Base-by-base conservation (phyloP, 2,113 vertebrate genomes). In the Scolopax mira region DNA sequence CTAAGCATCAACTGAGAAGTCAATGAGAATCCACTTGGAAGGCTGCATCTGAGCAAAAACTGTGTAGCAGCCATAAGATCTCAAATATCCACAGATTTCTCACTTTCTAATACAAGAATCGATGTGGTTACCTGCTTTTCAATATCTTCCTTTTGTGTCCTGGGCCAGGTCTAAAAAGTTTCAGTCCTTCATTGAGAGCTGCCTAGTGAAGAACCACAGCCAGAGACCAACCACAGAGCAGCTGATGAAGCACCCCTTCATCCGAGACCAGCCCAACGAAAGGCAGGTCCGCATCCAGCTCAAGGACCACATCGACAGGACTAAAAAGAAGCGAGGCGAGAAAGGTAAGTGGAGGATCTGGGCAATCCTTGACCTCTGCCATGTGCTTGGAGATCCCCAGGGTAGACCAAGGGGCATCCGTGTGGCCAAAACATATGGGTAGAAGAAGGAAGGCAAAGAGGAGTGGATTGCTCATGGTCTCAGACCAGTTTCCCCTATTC, bases 241-340 rank as follows among this genome's bases (percentile, higher is more conserved):
- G 96, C 98, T 99, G 93, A 99, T 99, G 97, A 99, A 99, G 79
- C 99, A 99, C 46, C 99, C 99, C 1, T 99, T 99, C 96, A 99
- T 99, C 95, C 95, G 99, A 88, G 99, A 99, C 97, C 99, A 99
- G 21, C 98, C 99, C 86, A 99, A 99, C 9, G 99, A 99, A 72
- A 97, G 99, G 79, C 99, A 99, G 98, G 99, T 99, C 97, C 99
- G 99, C 96, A 99, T 99, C 94, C 99, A 99, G 97, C 99, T 99
- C 73, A 99, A 99, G 97, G 99, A 99, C 98, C 99, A 99, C 96
- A 99, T 99, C 33, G 99, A 99, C 91, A 98, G 99, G 90, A 99
- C 99, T 93, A 99, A 99, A 97, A 99, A 99, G 98, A 99, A 99
- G 96, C 89, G 99, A 92, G 99, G 99, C 14, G 99, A 99, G 97